phyloP scores from a whole-genome alignment of 92 coral and sea anemone genomes.

The Blastomussa wellsi region DNA sequence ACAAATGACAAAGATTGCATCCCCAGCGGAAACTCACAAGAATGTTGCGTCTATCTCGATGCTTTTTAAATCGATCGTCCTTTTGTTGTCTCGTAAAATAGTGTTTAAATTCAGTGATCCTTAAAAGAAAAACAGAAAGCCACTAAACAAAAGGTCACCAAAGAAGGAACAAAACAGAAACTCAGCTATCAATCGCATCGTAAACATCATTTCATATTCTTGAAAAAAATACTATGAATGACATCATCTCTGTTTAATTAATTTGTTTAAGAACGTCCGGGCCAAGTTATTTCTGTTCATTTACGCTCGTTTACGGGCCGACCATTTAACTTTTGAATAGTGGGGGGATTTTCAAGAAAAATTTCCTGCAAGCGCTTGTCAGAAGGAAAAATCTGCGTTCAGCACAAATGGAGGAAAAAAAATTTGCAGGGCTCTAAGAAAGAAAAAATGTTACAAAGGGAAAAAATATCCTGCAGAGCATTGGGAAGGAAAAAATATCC shows the following conservation, averaged over 20 bases:
- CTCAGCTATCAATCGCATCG: not conserved
- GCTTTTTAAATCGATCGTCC: slow-evolving; percentile 17
- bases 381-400: no score
- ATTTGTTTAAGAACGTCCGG: slow-evolving; percentile 1
- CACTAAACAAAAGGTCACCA: not conserved
- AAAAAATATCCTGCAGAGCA: no score
- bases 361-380: no score
- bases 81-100: not conserved
- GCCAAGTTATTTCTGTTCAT: not conserved
- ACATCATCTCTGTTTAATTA: slow-evolving; percentile 28
- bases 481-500: no score
- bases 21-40: slow-evolving; percentile 1
- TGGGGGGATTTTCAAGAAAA: no score
- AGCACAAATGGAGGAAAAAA: no score
- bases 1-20: not conserved
- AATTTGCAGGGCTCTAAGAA: no score
- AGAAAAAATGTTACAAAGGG: no score
- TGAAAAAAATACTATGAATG: not conserved
- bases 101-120: not conserved
- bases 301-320: not conserved
- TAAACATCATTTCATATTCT: slow-evolving; percentile 12
- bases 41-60: slow-evolving; percentile 25
- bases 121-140: not conserved
- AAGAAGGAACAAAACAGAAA: not conserved
- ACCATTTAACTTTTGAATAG: no score